Evolutionary conservation across 2,797 vertebrate species (phyloP), one percentile per base, ranked within the genome.

Genomic region (Telmatherina bonti): DNA sequence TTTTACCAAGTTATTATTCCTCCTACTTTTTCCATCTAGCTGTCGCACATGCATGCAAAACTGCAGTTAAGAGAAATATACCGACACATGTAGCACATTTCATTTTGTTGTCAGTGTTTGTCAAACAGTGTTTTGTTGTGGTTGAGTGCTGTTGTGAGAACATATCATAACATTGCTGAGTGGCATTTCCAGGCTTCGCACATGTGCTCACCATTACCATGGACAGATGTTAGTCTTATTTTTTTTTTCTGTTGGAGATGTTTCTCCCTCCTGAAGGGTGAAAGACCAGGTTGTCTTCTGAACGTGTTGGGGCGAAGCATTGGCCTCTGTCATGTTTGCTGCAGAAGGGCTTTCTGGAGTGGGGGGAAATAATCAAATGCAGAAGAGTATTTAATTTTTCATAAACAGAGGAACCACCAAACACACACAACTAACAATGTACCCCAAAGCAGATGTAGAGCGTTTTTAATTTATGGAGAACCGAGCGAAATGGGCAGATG

Each of bases 381-480:
- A 87, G 83, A 78, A 90, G 88, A 92, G 85, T 92, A 88, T 92
- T 94, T 83, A 89, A 94, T 92, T 92, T 92, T 94, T 92, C 85
- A 94, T 91, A 90, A 92, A 92, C 87, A 91, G 86, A 90, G 89
- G 88, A 93, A 91, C 86, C 83, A 86, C 80, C 64, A 51, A 93
- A 92, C 86, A 83, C 89, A 89, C 85, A 92, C 90, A 92, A 92
- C 88, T 90, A 92, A 92, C 90, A 92, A 90, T 89, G 90, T 85
- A 92, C 85, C 89, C 91, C 90, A 92, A 89, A 93, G 91, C 93
- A 94, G 92, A 93, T 90, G 92, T 88, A 90, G 85, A 83, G 78
- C 64, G 74, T 92, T 88, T 92, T 90, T 93, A 92, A 93, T 94
- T 93, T 91, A 92, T 91, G 91, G 86, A 91, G 88, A 89, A 90